Percentiles rank a stretch among this genome's conserved stretches.
These are phyloP conservation scores for Hydrotaea cyrtoneurina DNA, from an alignment of 2,888 invertebrate species.

Conservation along the genomic window DNA sequence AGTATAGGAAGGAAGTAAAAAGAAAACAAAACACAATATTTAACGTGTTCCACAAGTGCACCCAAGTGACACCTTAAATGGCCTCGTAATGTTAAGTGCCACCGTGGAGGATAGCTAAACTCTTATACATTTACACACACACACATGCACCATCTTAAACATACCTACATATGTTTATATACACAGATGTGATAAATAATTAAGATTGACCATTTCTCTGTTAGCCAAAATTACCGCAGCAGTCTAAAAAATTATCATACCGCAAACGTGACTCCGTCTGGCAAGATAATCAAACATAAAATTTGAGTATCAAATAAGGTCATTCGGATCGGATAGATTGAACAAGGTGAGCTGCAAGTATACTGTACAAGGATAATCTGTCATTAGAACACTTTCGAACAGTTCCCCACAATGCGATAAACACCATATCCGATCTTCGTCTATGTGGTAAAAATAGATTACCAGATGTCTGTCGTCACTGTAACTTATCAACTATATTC, in stretches of 20 bases:
- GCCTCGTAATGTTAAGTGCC: slow-evolving; percentile 56
- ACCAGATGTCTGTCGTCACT: too few species aligned
- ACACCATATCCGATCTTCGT: too few species aligned
- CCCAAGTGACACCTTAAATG: slow-evolving; percentile 65
- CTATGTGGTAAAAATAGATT: too few species aligned
- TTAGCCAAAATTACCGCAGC: slow-evolving; percentile 1
- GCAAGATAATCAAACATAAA: not conserved
- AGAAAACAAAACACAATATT: slow-evolving; percentile 45
- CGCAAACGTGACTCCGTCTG: not conserved
- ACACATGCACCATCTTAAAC: not conserved
- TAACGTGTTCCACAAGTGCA: slow-evolving; percentile 65
- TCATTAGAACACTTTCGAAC: too few species aligned
- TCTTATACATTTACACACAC: not conserved
- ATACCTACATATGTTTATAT: not conserved
- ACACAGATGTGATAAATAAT: not conserved
- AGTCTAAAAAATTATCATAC: not conserved
- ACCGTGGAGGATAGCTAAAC: slow-evolving; percentile 17
- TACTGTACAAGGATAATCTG: too few species aligned
- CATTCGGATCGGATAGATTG: too few species aligned
- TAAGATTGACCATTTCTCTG: slow-evolving; percentile 9
- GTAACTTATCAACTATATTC: too few species aligned
- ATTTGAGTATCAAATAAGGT: too few species aligned
- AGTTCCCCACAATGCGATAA: too few species aligned
- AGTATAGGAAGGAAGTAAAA: not conserved
- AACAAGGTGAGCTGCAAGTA: too few species aligned